These are phyloP conservation scores for Calephelis virginiensis DNA, from an alignment of 1,140 invertebrate species.

Conservation along the genomic window DNA sequence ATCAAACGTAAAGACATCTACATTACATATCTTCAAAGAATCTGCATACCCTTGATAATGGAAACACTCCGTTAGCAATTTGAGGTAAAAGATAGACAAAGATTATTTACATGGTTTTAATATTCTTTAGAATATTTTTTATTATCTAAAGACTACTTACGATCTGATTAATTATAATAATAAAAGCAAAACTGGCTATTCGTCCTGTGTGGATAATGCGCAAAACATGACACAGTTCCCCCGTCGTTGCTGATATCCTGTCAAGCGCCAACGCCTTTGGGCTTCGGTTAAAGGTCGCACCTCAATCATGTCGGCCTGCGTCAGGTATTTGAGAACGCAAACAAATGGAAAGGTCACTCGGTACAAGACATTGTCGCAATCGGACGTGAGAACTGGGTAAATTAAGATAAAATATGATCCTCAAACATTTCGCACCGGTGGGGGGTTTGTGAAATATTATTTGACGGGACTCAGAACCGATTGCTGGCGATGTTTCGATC, in stretches of 20 bases:
- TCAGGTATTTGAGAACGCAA: conserved; percentile 5
- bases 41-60: too few species aligned
- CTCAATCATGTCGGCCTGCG: background rate
- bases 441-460: conserved; percentile 5
- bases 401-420: conserved; percentile 9
- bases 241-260: background rate
- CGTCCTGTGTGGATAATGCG: too few species aligned
- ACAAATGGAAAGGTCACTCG: conserved; percentile 7
- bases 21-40: too few species aligned
- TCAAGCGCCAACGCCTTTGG: conserved; percentile 1
- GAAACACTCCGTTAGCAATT: too few species aligned
- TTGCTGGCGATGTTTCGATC: background rate
- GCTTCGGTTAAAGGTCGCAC: conserved; percentile 6
- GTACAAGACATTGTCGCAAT: conserved; percentile 7
- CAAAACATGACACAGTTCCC: too few species aligned
- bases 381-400: conserved; percentile 2
- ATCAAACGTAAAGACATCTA: too few species aligned
- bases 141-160: too few species aligned
- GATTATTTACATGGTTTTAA: too few species aligned
- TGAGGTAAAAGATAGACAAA: too few species aligned
- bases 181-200: too few species aligned
- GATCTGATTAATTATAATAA: too few species aligned
- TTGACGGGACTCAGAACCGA: background rate
- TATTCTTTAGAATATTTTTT: too few species aligned
- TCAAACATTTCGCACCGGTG: conserved; percentile 2